Evolutionary conservation across 2,113 vertebrate genomes (phyloP), one percentile per base, ranked within the genome.

Genomic region (Leptosomus discolor): DNA sequence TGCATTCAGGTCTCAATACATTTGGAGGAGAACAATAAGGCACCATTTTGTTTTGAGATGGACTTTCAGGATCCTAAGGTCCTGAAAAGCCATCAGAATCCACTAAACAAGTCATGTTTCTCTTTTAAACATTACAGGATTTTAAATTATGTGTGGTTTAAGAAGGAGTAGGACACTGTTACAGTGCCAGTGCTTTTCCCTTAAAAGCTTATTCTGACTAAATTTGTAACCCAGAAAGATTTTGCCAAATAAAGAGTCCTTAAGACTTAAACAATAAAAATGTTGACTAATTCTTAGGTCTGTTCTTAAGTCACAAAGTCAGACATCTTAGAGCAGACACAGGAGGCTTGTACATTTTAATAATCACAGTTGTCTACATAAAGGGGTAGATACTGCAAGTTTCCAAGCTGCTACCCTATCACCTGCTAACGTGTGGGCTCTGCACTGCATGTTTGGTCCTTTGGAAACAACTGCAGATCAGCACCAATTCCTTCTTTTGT

Each of bases 1-100:
- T 94, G 94, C 85, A 91, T 97, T 96, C 93, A 93, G 92, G 79
- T 97, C 96, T 97, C 95, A 97, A 79, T 97, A 96, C 86, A 94
- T 90, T 70, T 97, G 95, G 81, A 85, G 79, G 81, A 96, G 86
- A 94, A 92, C 74, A 73, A 37, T 73, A 73, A 77, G 51, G 63
- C 67, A 97, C n/a, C 69, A 61, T 85, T 93, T 90, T 83, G 78
- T 85, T 97, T 82, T 74, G 88, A 96, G 94, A 91, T 69, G 74
- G 78, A 94, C 90, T 97, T 91, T 94, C 51, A 85, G 88, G 95
- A 84, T 50, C 92, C 95, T 15, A 36, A 79, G 70, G 96, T 48
- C 82, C 93, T 96, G 85, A 93, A 97, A 91, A 60, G 81, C 71
- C 88, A 74, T 73, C 50, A 70, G 45, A 83, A 92, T 41, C 70